Base-by-base conservation (phyloP, 2,113 vertebrate genomes). In the Atherinomorus stipes region DNA sequence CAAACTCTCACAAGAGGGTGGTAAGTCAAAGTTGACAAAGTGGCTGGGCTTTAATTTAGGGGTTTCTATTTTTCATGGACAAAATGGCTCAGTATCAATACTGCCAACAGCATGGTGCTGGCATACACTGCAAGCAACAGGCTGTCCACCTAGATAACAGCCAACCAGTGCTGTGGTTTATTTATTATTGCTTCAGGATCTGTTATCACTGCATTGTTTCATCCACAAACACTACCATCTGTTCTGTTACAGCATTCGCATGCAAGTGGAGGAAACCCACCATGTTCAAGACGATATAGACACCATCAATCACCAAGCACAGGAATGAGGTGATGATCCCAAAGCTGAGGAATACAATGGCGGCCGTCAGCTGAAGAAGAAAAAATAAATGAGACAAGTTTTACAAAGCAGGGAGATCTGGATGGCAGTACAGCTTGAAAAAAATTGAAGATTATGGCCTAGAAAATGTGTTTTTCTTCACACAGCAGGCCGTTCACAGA, bases 341-440 rank as follows among this genome's bases (percentile, higher is more conserved):
- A 0, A 94, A 80, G 78, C 93, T 94, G 56, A 94, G 90, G 82
- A 94, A 94, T 0, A 90, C 42, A 0, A 93, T 94, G 8, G 91
- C 83, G 22, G 93, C 90, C 1, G 86, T 82, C 44, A 94, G 53
- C 91, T 94, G 73, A 49, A 74, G 53, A 38, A 53, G 26, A 38
- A 52, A 67, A 3, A 2, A 23, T 0, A 58, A 40, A 58, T 1
- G 16, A 38, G 16, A 7, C 12, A 19, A 10, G 4, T 12, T 5
- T 21, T 21, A 21, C 12, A n/a, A 22, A 58, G 18, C 31, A 37
- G 10, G 6, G 42, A 34, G 16, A 47, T 47, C 5, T 13, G 11
- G 38, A 58, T 38, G 10, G 19, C 18, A 45, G 50, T 25, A 57
- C 10, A 56, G 37, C 18, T 11, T 18, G n/a, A 71, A 15, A 58